phyloP scores from a whole-genome alignment of 2,113 vertebrate species.

The Cheirogaleus medius region DNA sequence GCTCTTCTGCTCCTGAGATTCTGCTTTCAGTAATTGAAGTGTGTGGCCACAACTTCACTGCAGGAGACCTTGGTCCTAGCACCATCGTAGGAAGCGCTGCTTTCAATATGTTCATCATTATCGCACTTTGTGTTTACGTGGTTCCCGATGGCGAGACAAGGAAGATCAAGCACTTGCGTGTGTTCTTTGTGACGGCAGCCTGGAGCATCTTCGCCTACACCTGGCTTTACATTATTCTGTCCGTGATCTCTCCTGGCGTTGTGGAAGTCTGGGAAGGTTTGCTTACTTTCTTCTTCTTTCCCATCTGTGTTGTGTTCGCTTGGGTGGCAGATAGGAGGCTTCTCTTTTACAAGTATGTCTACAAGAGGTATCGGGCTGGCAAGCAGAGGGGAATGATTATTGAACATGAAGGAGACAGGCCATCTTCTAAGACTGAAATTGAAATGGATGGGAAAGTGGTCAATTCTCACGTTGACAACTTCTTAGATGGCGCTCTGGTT shows the following conservation, averaged over 20 bases:
- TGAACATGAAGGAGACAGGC: slow-evolving; percentile 94
- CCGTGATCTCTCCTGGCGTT: slow-evolving; percentile 93
- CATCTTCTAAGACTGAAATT: slow-evolving; percentile 91
- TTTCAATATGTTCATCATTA: slow-evolving; percentile 99
- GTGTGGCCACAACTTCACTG: slow-evolving; percentile 94
- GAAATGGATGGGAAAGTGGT: slow-evolving; percentile 94
- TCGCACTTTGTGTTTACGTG: slow-evolving; percentile 95
- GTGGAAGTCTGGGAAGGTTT: slow-evolving; percentile 98
- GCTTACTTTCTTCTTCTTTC: slow-evolving; percentile 97
- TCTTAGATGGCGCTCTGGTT: slow-evolving; percentile 94
- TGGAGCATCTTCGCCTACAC: slow-evolving; percentile 99
- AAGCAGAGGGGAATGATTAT: slow-evolving; percentile 96
- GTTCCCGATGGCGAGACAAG: slow-evolving; percentile 95
- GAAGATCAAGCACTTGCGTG: slow-evolving; percentile 95
- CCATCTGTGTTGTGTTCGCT: slow-evolving; percentile 94
- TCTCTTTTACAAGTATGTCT: slow-evolving; percentile 96
- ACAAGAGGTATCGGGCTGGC: slow-evolving; percentile 94
- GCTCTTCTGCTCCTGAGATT: slow-evolving; percentile 97
- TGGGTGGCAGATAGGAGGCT: slow-evolving; percentile 97
- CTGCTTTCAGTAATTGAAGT: slow-evolving; percentile 97
- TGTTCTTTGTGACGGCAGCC: slow-evolving; percentile 96
- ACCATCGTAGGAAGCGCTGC: slow-evolving; percentile 99
- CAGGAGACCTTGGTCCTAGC: slow-evolving; percentile 95
- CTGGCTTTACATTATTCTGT: slow-evolving; percentile 98
- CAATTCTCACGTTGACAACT: slow-evolving; percentile 91